Base-by-base conservation (phyloP, 2,113 vertebrate genomes). In the Patagioenas fasciata region DNA sequence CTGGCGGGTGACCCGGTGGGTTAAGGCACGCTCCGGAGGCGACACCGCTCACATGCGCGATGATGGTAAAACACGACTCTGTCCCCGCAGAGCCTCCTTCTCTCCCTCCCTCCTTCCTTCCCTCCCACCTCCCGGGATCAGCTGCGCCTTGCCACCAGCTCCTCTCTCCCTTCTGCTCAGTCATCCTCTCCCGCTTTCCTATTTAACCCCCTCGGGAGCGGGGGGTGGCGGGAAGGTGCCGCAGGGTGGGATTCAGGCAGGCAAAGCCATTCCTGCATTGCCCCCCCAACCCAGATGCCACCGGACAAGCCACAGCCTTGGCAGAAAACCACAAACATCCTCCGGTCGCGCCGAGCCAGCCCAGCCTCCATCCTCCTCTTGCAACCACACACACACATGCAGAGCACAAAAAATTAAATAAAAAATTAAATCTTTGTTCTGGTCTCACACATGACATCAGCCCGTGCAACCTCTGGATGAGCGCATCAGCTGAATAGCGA, bases 61-160 rank as follows among this genome's bases (percentile, higher is more conserved):
- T 72, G 88, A 19, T 88, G 91, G 51, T 95, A 95, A 91, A 97
- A 82, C 96, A 97, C 85, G 96, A 97, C 88, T 89, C 85, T 42
- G 94, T 88, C 82, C 96, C 86, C 5, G 54, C 54, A 92, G 54
- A 74, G 88, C 77, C 86, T 85, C 89, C 15, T 93, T 73, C 44
- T 74, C 58, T 92, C 50, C 89, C 89, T 88, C 93, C 97, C 42
- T 44, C 42, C 42, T 44, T 44, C 42, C 42, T 44, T 44, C 42
- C 42, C 42, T 44, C 42, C 42, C 94, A 91, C 95, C 92, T 86
- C 85, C 79, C 6, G 2, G 34, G 79, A 90, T 86, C 94, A 96
- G 92, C 91, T 88, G 88, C 4, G 69, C 47, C 60, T 88, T 91
- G 84, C 91, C 72, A 81, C 67, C 3, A 44, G 67, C 78, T 93